Evolutionary conservation across 2,797 vertebrate genomes (phyloP).

Genomic region (Darevskia mixta): DNA sequence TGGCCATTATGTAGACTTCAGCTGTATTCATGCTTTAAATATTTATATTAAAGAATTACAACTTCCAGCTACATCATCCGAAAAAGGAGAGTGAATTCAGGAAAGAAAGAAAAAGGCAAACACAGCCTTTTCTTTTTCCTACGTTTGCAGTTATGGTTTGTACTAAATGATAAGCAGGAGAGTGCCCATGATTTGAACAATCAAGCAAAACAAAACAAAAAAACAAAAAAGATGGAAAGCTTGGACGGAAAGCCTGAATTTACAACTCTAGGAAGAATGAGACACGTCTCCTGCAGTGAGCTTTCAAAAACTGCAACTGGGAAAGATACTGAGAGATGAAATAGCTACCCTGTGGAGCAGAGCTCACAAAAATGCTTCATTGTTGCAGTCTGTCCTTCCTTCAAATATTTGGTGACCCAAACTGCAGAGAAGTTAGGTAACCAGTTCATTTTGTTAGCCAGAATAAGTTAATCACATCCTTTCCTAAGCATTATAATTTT

Average conservation of each 20-base stretch:
- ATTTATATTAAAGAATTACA: background rate
- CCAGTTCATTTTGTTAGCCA: background rate
- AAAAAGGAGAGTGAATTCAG: background rate
- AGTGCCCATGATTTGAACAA: background rate
- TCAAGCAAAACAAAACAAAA: background rate
- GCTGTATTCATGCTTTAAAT: background rate
- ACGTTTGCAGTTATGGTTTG: background rate
- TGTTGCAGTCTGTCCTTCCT: background rate
- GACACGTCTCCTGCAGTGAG: background rate
- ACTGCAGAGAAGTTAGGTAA: background rate
- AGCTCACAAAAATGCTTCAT: background rate
- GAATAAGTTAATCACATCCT: background rate
- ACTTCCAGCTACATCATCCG: background rate
- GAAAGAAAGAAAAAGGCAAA: no score
- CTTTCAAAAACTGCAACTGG: background rate
- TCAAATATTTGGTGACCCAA: background rate
- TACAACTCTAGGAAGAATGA: background rate
- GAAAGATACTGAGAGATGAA: background rate
- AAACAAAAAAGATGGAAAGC: background rate
- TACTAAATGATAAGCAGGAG: background rate
- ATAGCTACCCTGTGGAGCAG: background rate
- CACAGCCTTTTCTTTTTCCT: background rate
- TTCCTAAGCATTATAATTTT: no score
- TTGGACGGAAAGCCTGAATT: background rate
- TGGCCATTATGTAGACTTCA: no score